Evolutionary conservation across 2,113 vertebrate genomes (phyloP).

Genomic region (Ageneiosus marmoratus): DNA sequence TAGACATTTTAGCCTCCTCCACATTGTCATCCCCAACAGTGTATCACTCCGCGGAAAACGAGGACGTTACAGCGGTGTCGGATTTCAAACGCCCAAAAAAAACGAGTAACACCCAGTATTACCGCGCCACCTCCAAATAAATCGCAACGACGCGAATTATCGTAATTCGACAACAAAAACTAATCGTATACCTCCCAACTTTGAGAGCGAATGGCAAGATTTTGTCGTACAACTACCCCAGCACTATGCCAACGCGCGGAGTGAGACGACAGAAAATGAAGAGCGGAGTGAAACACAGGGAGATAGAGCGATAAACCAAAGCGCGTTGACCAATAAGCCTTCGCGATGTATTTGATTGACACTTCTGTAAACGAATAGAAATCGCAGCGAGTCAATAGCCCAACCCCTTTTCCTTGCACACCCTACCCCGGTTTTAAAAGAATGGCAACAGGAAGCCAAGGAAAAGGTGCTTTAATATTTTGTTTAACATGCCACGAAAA

Average conservation of each 20-base stretch:
- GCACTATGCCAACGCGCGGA: constrained; percentile 83
- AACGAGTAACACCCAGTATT: neutral
- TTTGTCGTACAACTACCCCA: constrained; percentile 32
- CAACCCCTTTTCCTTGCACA: constrained; percentile 53
- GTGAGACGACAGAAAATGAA: constrained; percentile 62
- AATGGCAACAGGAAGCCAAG: constrained; percentile 55
- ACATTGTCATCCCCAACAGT: constrained; percentile 75
- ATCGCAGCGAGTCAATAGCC: constrained; percentile 40
- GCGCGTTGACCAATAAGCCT: constrained; percentile 68
- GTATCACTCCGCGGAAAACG: constrained; percentile 75
- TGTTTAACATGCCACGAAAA: constrained; percentile 39
- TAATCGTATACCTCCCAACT: neutral
- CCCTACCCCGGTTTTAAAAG: constrained; percentile 51
- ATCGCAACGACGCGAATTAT: neutral
- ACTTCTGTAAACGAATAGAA: constrained; percentile 47
- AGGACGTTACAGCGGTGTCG: constrained; percentile 72
- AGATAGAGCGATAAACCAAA: constrained; percentile 78
- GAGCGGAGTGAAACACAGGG: constrained; percentile 60
- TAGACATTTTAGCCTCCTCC: constrained; percentile 82
- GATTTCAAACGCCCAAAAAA: constrained; percentile 63
- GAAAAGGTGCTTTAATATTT: constrained; percentile 54
- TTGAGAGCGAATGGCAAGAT: neutral
- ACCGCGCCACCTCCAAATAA: neutral
- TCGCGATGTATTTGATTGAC: constrained; percentile 61
- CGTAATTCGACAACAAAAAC: neutral